These are phyloP conservation scores for Podotricha telesiphe DNA, from an alignment of 2,888 invertebrate genomes.

Conservation along the genomic window DNA sequence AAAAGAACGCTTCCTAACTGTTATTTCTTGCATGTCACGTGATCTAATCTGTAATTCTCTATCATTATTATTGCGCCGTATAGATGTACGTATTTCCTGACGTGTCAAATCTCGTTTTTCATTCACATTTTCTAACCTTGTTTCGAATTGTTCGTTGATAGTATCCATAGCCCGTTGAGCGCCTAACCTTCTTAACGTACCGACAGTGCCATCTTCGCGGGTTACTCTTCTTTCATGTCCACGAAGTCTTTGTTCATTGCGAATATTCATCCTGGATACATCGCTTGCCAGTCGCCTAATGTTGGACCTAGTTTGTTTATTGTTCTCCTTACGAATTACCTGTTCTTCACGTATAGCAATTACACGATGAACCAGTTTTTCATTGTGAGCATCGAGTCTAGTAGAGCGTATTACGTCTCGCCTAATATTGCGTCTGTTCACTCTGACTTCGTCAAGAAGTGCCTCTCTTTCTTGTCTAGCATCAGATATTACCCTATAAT, in stretches of 20 bases:
- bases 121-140: neutral
- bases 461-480: neutral
- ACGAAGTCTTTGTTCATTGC: neutral
- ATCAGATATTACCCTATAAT: neutral
- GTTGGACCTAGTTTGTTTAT: neutral
- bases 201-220: neutral
- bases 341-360: neutral
- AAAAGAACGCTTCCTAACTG: neutral
- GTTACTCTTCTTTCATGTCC: neutral
- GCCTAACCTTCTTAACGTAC: neutral
- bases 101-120: neutral
- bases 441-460: neutral
- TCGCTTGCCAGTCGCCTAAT: constrained; percentile 1
- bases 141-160: neutral
- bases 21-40: neutral
- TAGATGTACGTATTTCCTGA: neutral
- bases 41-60: neutral
- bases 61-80: neutral
- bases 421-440: neutral
- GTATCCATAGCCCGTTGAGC: neutral
- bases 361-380: neutral
- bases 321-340: neutral
- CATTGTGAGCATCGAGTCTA: neutral
- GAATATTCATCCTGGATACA: neutral
- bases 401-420: neutral